These are phyloP conservation scores for Vidua macroura DNA, from an alignment of 2,113 vertebrate species.

Conservation along the genomic window DNA sequence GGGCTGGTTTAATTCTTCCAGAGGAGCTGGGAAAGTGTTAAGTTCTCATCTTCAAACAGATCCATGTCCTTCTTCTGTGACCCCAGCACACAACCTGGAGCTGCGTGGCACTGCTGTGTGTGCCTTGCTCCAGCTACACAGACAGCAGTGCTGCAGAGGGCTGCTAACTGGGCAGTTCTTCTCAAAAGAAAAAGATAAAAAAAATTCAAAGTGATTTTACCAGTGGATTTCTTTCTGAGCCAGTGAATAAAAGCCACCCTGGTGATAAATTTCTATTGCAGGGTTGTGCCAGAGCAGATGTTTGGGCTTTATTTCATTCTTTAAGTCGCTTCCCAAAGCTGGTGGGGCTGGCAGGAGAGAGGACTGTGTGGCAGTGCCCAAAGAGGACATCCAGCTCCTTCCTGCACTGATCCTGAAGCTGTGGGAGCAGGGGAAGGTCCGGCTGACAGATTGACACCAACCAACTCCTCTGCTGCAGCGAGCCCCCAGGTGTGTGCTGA, in stretches of 20 bases:
- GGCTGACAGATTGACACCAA: neutral
- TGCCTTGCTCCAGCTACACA: neutral
- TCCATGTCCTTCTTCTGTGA: neutral
- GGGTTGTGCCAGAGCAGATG: neutral
- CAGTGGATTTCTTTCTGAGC: neutral
- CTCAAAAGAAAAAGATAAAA: too few relatives aligned
- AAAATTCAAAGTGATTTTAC: neutral
- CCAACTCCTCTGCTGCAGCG: neutral
- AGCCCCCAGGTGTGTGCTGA: neutral
- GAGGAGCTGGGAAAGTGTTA: neutral
- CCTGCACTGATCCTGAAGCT: neutral
- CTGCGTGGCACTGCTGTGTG: fast-evolving
- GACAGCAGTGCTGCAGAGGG: neutral
- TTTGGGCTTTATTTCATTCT: neutral
- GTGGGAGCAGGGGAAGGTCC: neutral
- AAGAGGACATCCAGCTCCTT: neutral
- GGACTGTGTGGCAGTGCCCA: neutral
- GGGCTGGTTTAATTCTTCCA: neutral
- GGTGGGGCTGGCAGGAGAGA: neutral
- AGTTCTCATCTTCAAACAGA: neutral
- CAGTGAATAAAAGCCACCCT: neutral
- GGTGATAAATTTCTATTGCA: neutral
- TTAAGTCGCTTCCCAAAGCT: neutral
- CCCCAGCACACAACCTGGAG: neutral
- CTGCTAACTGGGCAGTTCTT: neutral